phyloP scores from a whole-genome alignment of 2,797 vertebrate species.

The Arremon aurantiirostris region DNA sequence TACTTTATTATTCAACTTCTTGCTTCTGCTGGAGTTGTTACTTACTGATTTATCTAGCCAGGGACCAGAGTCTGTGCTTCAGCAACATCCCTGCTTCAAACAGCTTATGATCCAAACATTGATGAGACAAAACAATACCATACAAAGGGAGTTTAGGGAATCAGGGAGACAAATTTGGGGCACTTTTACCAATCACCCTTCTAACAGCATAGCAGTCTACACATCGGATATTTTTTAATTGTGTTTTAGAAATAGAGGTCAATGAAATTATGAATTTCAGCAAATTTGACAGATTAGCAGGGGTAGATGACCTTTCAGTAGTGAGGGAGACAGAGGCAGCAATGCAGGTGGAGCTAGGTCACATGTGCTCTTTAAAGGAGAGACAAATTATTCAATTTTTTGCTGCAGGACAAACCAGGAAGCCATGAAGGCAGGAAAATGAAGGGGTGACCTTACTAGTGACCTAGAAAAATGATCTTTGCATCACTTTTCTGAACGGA shows the following conservation, averaged over 20 bases:
- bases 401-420: neutral
- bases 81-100: neutral
- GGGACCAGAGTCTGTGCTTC: neutral
- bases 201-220: neutral
- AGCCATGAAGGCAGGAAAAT: neutral
- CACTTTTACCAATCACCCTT: neutral
- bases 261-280: neutral
- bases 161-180: neutral
- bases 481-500: neutral
- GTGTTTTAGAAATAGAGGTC: neutral
- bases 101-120: neutral
- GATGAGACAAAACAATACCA: neutral
- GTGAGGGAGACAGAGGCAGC: neutral
- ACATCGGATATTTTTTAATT: neutral
- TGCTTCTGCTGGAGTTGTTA: neutral
- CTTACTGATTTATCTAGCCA: neutral
- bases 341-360: neutral
- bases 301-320: neutral
- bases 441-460: neutral
- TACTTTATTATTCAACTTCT: neutral
- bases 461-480: neutral
- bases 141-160: neutral
- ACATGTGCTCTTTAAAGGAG: neutral
- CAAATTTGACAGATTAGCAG: neutral
- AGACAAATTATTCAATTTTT: neutral